Conservation (phyloP, 2,888 invertebrate species). For the Eupelmus urozonus region DNA sequence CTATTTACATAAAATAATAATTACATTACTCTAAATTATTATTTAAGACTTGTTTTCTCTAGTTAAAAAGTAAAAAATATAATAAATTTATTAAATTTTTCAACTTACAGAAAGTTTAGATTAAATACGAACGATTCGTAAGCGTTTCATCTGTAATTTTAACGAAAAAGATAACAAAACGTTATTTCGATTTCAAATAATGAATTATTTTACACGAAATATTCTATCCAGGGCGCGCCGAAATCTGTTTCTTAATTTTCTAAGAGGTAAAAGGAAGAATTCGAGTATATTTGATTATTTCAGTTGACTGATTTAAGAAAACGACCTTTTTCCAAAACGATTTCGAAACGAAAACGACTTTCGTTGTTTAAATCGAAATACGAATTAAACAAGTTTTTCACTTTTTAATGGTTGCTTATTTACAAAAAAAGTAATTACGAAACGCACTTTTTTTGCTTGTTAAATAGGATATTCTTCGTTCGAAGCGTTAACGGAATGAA, state of each 20-base stretch:
- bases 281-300: slow-evolving; percentile 47
- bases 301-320: slow-evolving; percentile 52
- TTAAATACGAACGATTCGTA: too few species aligned
- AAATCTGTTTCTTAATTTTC: slow-evolving; percentile 59
- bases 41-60: background rate
- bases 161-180: too few species aligned
- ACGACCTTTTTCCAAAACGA: slow-evolving; percentile 31
- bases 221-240: slow-evolving; percentile 50
- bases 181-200: background rate
- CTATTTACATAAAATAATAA: background rate
- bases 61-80: background rate
- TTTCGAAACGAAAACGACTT: slow-evolving; percentile 48
- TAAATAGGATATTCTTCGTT: slow-evolving; percentile 41
- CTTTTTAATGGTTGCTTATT: slow-evolving; percentile 35
- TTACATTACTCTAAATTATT: background rate
- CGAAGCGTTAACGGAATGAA: slow-evolving; percentile 32
- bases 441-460: slow-evolving; percentile 47
- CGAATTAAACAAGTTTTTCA: slow-evolving; percentile 40
- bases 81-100: background rate
- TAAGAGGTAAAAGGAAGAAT: slow-evolving; percentile 52
- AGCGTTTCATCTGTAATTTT: too few species aligned
- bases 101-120: background rate
- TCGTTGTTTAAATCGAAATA: slow-evolving; percentile 37
- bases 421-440: slow-evolving; percentile 42
- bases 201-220: slow-evolving; percentile 38